Evolutionary conservation across 2,888 invertebrate species (phyloP), one percentile per base, ranked within the genome.

Genomic region (Synanthedon formicaeformis): DNA sequence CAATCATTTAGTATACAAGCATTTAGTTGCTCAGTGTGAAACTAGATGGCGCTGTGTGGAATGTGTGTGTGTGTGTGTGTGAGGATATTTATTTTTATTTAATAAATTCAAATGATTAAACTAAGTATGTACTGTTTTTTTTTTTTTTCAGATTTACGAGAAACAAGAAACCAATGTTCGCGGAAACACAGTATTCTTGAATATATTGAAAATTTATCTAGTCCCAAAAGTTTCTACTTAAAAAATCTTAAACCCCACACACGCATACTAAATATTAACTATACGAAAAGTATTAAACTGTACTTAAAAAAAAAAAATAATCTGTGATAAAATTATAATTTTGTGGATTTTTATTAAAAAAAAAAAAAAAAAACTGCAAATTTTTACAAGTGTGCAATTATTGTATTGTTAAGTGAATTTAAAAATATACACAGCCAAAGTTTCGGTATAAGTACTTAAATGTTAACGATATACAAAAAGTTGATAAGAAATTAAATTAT

Each of bases 221-320:
- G 85, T 85, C 85, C 67, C 34, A 59, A 73, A 73, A 82, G 85
- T 87, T 84, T 86, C 85, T 86, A 84, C 72, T 75, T 71, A 71
- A 70, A 70, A 10, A 34, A 34, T 2, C 2, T 23, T 23, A 23
- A 23, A 34, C 34, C 34, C 34, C 34, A 34, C 34, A 34, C 27
- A 10, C 34, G 34, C 10, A 34, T 34, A 34, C 4, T 23, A 23
- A 1, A 23, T 48, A 45, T 40, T 59, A 57, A 59, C 58, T 61
- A 58, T 54, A 54, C 55, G 65, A 56, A 56, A 62, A 77, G 75
- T 82, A 78, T 79, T 75, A 55, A 58, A 58, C 64, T 65, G 83
- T 84, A 84, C 83, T 84, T 84, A 83, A 78, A 70, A 66, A 66
- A 23, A 23, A 23, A 23, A 61, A 56, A 53, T 51, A 48, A 59